phyloP scores from a whole-genome alignment of 2,888 invertebrate species.

The Gymnosoma rotundatum region DNA sequence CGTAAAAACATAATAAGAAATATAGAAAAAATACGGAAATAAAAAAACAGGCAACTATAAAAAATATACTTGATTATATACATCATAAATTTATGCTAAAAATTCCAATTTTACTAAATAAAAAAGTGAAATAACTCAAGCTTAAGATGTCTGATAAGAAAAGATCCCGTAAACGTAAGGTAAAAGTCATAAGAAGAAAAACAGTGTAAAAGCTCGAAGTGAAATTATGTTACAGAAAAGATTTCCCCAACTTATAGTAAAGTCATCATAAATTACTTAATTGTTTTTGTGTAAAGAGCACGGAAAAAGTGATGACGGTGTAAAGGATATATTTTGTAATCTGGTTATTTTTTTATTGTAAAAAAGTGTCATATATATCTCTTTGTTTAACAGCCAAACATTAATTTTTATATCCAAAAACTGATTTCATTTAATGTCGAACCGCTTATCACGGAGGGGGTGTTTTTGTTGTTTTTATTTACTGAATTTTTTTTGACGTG shows the following conservation, averaged over 20 bases:
- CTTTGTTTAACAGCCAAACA: no score
- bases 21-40: slow-evolving; percentile 14
- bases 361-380: no score
- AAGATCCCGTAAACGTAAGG: slow-evolving; percentile 81
- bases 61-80: slow-evolving; percentile 38
- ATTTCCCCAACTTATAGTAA: slow-evolving; percentile 40
- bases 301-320: slow-evolving; percentile 55
- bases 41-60: slow-evolving; percentile 49
- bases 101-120: slow-evolving; percentile 27
- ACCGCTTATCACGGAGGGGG: no score
- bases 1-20: not conserved
- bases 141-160: slow-evolving; percentile 81
- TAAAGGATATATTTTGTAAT: slow-evolving; percentile 1
- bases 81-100: slow-evolving; percentile 30
- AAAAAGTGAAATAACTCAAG: slow-evolving; percentile 55
- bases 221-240: slow-evolving; percentile 42
- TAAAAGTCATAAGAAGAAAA: slow-evolving; percentile 34
- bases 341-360: not conserved
- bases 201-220: slow-evolving; percentile 2
- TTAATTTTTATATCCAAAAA: no score
- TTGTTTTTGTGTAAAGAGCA: slow-evolving; percentile 11
- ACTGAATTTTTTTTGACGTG: no score
- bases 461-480: no score
- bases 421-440: no score
- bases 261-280: slow-evolving; percentile 20